Base-by-base conservation (phyloP, 30 jellyfish, hydroid and myxozoan species). In the Aurelia sp. region DNA sequence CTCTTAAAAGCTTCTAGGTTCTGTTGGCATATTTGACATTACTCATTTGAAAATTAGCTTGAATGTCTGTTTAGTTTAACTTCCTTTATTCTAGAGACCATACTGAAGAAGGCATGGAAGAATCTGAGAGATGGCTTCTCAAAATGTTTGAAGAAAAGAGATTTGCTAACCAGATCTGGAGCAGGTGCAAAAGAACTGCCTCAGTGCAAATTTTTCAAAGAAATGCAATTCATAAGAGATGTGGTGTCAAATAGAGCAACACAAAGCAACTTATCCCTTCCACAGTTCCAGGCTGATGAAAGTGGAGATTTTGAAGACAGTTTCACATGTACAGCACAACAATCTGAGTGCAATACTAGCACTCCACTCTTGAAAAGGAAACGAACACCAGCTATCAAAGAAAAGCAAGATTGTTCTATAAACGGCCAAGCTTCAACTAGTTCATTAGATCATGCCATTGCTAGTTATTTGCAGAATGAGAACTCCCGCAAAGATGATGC, bases 151-250 rank as follows among this genome's bases (percentile, higher is more conserved):
- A 81, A 67, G 78, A 82, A 82, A 70, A 68, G 89, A 63, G 91
- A 81, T 30, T 69, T 63, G 76, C 16, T 44, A 24, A 81, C 88
- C 57, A 30, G 90, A 63, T 67, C 88, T 63, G 88, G 91, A 22
- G 41, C 91, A 63, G 91, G 90, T 63, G 88, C 88, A 33, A 68
- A 41, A 22, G 81, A 81, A 31, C 53, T 81, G 31, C 91, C 88
- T 30, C 88, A 63, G 69, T 67, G 91, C 72, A 67, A 81, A 20
- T 68, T 63, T 38, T 81, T 81, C 44, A 68, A 67, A 50, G 89
- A 81, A 65, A 89, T 81, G 67, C 30, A 19, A 55, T 81, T 81
- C 58, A 64, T 81, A 71, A 63, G 67, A 63, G 64, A 67, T 52
- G 88, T 40, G 21, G 65, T 81, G 15, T 63, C 72, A 50, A 47